Conservation (phyloP, 2,797 vertebrate species). For the Prionace glauca region DNA sequence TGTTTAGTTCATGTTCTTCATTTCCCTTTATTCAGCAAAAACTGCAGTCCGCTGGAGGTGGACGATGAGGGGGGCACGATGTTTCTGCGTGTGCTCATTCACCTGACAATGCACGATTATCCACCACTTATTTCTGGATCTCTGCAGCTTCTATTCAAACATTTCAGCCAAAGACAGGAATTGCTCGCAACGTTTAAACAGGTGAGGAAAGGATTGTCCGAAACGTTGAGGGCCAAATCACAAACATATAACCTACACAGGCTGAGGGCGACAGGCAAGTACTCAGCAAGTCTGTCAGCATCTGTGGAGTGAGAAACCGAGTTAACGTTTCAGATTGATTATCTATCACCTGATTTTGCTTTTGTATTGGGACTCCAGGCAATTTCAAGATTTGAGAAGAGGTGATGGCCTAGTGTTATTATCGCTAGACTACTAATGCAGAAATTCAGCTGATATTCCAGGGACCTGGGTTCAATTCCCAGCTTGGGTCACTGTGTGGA, state of each 20-base stretch:
- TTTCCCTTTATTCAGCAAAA: slow-evolving; percentile 64
- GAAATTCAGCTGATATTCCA: too few species aligned
- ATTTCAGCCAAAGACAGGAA: slow-evolving; percentile 97
- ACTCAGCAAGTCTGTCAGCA: neutral
- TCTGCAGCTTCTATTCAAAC: slow-evolving; percentile 93
- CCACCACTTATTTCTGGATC: slow-evolving; percentile 85
- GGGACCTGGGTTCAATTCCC: too few species aligned
- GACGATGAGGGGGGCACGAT: slow-evolving; percentile 91
- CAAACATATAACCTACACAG: neutral
- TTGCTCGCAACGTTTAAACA: slow-evolving; percentile 94
- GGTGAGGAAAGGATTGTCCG: slow-evolving; percentile 55
- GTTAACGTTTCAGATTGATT: neutral
- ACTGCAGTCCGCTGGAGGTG: slow-evolving; percentile 88
- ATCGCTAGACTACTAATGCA: too few species aligned
- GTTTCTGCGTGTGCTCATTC: slow-evolving; percentile 85
- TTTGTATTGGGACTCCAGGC: neutral
- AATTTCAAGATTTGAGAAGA: neutral
- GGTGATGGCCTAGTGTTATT: too few species aligned
- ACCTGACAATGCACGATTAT: slow-evolving; percentile 93
- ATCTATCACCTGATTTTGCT: neutral
- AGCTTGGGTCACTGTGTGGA: too few species aligned
- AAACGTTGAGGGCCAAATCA: neutral
- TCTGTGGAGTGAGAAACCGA: neutral
- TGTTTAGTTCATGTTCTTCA: neutral
- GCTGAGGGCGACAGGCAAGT: neutral